phyloP scores from a whole-genome alignment of 2,113 vertebrate genomes.

The pig (Sus scrofa) region DNA sequence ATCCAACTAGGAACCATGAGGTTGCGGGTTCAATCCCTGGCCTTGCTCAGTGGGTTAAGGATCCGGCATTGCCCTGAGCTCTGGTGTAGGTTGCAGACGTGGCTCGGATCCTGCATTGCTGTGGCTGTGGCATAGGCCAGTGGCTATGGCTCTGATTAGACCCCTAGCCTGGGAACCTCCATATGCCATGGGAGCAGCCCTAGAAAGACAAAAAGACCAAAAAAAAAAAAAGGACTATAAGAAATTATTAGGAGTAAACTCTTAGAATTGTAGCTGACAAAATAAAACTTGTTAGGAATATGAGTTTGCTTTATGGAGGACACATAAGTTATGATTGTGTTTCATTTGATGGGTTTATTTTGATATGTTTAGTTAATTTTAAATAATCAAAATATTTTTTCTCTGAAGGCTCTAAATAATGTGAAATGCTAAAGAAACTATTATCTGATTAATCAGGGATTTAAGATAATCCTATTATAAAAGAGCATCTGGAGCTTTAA shows the following conservation, averaged over 20 bases:
- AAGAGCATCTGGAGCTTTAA: not conserved
- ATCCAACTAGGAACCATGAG: too few species aligned
- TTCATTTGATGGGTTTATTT: not conserved
- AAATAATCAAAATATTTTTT: slow-evolving; percentile 46
- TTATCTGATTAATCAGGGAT: slow-evolving; percentile 1
- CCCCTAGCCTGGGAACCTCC: too few species aligned
- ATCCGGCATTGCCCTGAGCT: too few species aligned
- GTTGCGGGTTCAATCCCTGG: too few species aligned
- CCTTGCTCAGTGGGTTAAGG: too few species aligned
- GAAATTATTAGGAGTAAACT: not conserved
- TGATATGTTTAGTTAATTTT: slow-evolving; percentile 16
- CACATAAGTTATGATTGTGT: not conserved
- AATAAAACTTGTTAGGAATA: slow-evolving; percentile 31
- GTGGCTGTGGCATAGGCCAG: too few species aligned
- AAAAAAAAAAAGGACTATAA: not conserved
- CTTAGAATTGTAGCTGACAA: not conserved
- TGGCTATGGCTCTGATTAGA: too few species aligned
- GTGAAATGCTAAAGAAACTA: slow-evolving; percentile 30
- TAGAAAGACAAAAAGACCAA: too few species aligned
- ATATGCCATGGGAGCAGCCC: too few species aligned
- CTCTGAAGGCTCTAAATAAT: not conserved
- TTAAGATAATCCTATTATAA: slow-evolving; percentile 32
- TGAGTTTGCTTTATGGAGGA: not conserved
- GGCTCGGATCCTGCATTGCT: too few species aligned
- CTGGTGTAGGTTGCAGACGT: too few species aligned